Evolutionary conservation across 2,888 invertebrate species (phyloP).

Genomic region (Pyrrhia umbra): DNA sequence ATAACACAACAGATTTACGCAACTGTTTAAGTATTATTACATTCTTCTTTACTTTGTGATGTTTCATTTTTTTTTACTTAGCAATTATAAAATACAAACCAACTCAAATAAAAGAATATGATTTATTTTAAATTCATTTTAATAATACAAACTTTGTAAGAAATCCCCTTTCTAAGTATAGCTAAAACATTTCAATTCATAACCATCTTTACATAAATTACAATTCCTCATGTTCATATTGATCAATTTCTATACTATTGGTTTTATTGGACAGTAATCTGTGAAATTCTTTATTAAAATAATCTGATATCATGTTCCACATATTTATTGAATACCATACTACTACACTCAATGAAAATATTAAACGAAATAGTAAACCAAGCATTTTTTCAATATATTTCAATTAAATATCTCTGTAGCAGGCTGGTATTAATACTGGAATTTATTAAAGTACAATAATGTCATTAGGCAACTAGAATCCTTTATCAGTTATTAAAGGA

Average conservation of each 20-base stretch:
- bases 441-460: not conserved
- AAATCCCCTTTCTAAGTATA: not conserved
- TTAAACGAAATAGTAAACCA: constrained; percentile 91
- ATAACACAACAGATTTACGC: too few relatives aligned
- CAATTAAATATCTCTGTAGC: not conserved
- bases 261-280: constrained; percentile 85
- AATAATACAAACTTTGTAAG: not conserved
- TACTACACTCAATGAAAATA: constrained; percentile 92
- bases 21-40: too few relatives aligned
- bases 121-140: not conserved
- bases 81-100: too few relatives aligned
- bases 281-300: constrained; percentile 93
- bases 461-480: not conserved
- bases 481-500: not conserved
- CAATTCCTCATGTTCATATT: constrained; percentile 49
- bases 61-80: too few relatives aligned
- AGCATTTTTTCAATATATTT: constrained; percentile 86
- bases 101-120: not conserved
- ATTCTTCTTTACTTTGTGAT: too few relatives aligned
- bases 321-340: constrained; percentile 93
- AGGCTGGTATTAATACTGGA: not conserved
- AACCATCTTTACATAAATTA: not conserved
- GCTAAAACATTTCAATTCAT: not conserved
- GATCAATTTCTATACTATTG: constrained; percentile 43
- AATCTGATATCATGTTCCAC: constrained; percentile 93